Evolutionary conservation across 2,797 vertebrate genomes (phyloP).

Genomic region (Coregonus suidteri): DNA sequence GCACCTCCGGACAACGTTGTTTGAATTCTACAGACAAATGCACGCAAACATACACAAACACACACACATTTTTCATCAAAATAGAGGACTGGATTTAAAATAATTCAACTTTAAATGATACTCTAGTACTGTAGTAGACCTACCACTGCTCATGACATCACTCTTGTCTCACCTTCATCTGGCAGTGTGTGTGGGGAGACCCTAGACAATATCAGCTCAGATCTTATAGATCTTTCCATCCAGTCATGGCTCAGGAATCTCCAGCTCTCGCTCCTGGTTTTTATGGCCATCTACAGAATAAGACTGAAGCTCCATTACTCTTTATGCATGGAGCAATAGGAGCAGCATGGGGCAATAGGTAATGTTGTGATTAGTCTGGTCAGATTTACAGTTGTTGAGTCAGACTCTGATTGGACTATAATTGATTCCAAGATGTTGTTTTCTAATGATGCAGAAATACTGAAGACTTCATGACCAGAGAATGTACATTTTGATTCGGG

Average conservation of each 20-base stretch:
- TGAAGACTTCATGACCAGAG: not conserved
- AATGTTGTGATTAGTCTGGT: not conserved
- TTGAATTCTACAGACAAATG: constrained; percentile 2
- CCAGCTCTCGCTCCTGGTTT: not conserved
- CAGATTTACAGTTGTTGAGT: not conserved
- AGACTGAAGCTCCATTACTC: not conserved
- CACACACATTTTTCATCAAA: no score
- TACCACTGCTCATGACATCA: no score
- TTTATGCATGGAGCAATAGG: not conserved
- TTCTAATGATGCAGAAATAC: not conserved
- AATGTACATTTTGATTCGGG: not conserved
- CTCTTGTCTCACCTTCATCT: not conserved
- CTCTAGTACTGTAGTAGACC: no score
- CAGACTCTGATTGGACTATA: not conserved
- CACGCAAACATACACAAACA: no score
- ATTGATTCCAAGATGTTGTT: not conserved
- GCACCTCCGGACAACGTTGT: not conserved
- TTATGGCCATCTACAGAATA: not conserved
- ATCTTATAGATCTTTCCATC: not conserved
- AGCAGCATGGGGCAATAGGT: not conserved
- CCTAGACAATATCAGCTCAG: not conserved
- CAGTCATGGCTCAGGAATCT: not conserved
- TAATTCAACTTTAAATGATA: no score
- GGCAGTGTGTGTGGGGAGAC: not conserved
- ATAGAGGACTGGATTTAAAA: no score